Percentiles rank a stretch among this genome's conserved stretches.
These are phyloP conservation scores for Papilio polyxenes DNA, from an alignment of 1,140 invertebrate genomes.

Conservation along the genomic window DNA sequence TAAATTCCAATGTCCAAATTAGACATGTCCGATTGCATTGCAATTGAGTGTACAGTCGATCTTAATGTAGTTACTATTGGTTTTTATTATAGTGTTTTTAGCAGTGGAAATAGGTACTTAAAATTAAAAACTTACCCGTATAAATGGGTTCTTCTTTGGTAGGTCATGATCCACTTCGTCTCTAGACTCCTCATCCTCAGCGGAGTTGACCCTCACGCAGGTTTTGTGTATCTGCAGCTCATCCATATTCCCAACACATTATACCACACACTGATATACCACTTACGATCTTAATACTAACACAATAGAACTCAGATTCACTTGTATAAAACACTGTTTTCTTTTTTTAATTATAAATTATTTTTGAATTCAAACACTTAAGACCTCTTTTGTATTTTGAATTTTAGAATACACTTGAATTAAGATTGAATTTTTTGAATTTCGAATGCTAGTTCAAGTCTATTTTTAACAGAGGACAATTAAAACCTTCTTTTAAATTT, in stretches of 20 bases:
- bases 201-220: constrained; percentile 73
- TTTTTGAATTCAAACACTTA: neutral
- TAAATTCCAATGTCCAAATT: neutral
- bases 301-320: constrained; percentile 24
- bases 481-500: neutral
- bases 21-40: too few relatives aligned
- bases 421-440: neutral
- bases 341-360: neutral
- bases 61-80: too few relatives aligned
- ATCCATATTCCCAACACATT: constrained; percentile 70
- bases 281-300: constrained; percentile 30
- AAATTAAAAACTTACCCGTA: constrained; percentile 61
- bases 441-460: neutral
- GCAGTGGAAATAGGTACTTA: too few relatives aligned
- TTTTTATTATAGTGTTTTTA: too few relatives aligned
- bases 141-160: constrained; percentile 76
- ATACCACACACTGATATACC: constrained; percentile 48
- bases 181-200: constrained; percentile 67
- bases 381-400: constrained; percentile 18
- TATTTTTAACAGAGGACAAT: neutral
- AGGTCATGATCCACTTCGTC: constrained; percentile 71
- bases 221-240: constrained; percentile 69
- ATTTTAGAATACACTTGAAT: neutral
- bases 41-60: too few relatives aligned
- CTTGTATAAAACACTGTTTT: neutral